These are phyloP conservation scores for Dreissena polymorpha DNA, from an alignment of 1,140 invertebrate species.

Conservation along the genomic window DNA sequence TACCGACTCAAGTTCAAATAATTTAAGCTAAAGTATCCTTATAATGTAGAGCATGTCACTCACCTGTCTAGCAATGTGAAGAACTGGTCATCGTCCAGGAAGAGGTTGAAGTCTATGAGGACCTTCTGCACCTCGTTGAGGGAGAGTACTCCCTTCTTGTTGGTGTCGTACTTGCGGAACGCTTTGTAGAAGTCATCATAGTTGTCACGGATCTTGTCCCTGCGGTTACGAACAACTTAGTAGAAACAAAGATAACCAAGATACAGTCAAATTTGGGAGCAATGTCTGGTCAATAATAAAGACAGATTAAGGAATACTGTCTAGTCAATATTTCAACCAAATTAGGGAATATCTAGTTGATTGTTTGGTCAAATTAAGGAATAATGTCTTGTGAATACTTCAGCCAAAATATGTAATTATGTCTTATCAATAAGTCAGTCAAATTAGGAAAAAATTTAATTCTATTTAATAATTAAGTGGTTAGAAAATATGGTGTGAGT, in stretches of 20 bases:
- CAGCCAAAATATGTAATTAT: no score
- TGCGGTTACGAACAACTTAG: conserved; percentile 47
- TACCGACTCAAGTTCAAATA: no score
- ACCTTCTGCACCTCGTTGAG: conserved; percentile 74
- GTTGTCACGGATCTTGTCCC: conserved; percentile 75
- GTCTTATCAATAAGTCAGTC: no score
- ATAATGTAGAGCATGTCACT: not conserved
- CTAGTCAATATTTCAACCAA: no score
- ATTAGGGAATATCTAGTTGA: no score
- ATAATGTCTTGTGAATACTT: no score
- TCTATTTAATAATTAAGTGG: no score
- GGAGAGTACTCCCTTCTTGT: conserved; percentile 71
- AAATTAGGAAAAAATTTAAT: no score
- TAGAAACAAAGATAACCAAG: not conserved
- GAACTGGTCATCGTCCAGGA: conserved; percentile 76
- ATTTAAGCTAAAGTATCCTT: no score
- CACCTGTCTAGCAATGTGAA: conserved; percentile 74
- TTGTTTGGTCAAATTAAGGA: no score
- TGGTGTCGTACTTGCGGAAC: conserved; percentile 75
- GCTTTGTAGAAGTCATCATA: conserved; percentile 73
- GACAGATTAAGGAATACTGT: no score
- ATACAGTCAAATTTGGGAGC: conserved; percentile 11
- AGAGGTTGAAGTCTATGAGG: conserved; percentile 73
- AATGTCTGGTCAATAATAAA: not conserved
- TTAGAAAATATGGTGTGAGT: no score